Percentiles rank a stretch among this genome's conserved stretches.
These are phyloP conservation scores for Acleris sparsana DNA, from an alignment of 2,888 invertebrate species.

Conservation along the genomic window DNA sequence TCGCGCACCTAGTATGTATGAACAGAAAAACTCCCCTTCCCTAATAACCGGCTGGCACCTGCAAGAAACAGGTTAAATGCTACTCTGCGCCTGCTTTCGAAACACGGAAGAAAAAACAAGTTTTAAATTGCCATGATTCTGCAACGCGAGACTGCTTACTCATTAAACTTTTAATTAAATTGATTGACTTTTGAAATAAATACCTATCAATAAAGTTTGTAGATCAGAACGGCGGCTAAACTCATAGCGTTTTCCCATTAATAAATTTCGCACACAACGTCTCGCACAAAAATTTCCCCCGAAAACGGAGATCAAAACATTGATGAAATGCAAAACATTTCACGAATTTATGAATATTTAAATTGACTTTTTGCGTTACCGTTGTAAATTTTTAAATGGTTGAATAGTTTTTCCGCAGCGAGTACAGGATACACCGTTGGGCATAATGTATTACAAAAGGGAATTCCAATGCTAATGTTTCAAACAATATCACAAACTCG, in stretches of 20 bases:
- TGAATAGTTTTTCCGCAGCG: background rate
- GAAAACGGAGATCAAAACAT: conserved; percentile 17
- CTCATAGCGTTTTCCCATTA: too few relatives aligned
- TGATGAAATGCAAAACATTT: conserved; percentile 24
- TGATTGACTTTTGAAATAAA: too few relatives aligned
- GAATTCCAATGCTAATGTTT: conserved; percentile 44
- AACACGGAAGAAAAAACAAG: conserved; percentile 52
- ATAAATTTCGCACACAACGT: background rate
- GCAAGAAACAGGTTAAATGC: conserved; percentile 59
- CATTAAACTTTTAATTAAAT: background rate
- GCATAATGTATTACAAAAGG: conserved; percentile 34
- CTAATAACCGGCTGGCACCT: conserved; percentile 38
- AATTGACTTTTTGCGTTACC: background rate
- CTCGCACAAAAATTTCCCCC: background rate
- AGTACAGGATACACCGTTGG: background rate
- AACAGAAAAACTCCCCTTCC: background rate
- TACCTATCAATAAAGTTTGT: too few relatives aligned
- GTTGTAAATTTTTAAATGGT: background rate
- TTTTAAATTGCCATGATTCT: conserved; percentile 42
- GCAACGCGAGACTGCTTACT: conserved; percentile 6
- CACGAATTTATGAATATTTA: conserved; percentile 2
- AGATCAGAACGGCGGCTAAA: background rate
- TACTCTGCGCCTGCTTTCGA: conserved; percentile 66
- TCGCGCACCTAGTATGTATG: background rate
- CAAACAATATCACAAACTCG: conserved; percentile 45